Percentiles rank a stretch among this genome's conserved stretches.
Evolutionary conservation across 2,797 vertebrate species (phyloP).

Genomic region (Calcarius lapponicus): DNA sequence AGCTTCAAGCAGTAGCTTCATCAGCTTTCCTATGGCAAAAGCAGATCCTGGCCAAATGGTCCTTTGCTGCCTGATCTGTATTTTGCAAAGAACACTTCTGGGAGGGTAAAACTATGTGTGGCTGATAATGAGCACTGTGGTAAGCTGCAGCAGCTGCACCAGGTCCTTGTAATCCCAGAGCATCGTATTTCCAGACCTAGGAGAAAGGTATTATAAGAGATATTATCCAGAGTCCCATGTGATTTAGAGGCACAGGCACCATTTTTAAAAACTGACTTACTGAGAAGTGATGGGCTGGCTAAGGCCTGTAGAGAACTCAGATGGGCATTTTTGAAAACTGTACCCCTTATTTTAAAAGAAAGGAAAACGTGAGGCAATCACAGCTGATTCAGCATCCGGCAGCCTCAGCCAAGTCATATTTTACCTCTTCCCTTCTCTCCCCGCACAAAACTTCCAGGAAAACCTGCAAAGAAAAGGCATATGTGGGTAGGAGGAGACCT

Average conservation of each 20-base stretch:
- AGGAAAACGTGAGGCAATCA: conserved; percentile 66
- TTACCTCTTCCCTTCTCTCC: conserved; percentile 71
- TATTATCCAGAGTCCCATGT: background rate
- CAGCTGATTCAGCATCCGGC: conserved; percentile 71
- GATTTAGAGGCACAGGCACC: background rate
- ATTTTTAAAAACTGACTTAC: background rate
- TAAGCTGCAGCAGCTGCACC: background rate
- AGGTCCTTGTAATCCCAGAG: background rate
- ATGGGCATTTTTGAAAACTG: conserved; percentile 30
- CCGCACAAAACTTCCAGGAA: conserved; percentile 68
- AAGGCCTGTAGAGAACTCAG: background rate
- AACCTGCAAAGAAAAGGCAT: conserved; percentile 73
- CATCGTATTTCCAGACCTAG: background rate
- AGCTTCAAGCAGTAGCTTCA: background rate
- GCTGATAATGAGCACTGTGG: background rate
- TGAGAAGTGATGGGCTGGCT: background rate
- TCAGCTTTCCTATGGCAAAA: background rate
- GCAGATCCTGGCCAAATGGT: background rate
- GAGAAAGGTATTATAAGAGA: background rate
- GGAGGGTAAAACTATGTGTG: background rate
- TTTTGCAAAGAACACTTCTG: background rate
- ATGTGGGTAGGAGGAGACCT: conserved; percentile 63
- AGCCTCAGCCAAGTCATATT: conserved; percentile 60
- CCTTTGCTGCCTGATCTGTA: background rate
- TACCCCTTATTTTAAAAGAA: conserved; percentile 53